Evolutionary conservation across 64 coral and sea anemone genomes (phyloP).

Genomic region (Actinia equina): DNA sequence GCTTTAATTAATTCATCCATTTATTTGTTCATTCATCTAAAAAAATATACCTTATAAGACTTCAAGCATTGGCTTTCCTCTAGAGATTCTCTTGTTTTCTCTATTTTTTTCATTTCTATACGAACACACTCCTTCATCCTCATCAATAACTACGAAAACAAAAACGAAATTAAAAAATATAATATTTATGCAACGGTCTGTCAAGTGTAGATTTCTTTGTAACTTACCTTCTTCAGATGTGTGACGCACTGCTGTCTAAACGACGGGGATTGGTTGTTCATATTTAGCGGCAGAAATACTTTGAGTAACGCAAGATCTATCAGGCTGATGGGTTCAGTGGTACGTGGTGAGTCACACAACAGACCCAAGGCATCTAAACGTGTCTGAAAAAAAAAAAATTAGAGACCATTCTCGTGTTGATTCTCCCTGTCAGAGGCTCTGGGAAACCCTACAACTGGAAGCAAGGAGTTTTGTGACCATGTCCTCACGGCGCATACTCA

Average conservation of each 20-base stretch:
- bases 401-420: no score
- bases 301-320: slow-evolving; percentile 67
- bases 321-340: slow-evolving; percentile 76
- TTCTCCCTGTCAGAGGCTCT: no score
- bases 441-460: no score
- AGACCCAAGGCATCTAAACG: slow-evolving; percentile 78
- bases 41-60: slow-evolving; percentile 53
- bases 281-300: slow-evolving; percentile 69
- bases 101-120: slow-evolving; percentile 34
- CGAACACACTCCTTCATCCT: slow-evolving; percentile 74
- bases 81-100: not conserved
- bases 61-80: not conserved
- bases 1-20: no score
- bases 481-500: no score
- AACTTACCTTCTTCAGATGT: slow-evolving; percentile 75
- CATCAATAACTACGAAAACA: slow-evolving; percentile 52
- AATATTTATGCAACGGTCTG: no score
- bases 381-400: not conserved
- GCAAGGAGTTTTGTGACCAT: no score
- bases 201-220: no score
- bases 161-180: not conserved
- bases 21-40: no score
- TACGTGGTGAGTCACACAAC: slow-evolving; percentile 79
- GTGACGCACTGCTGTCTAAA: slow-evolving; percentile 71
- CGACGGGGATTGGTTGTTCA: slow-evolving; percentile 96